Evolutionary conservation across 2,797 vertebrate genomes (phyloP), one percentile per base, ranked within the genome.

Genomic region (Gadopsis marmoratus): DNA sequence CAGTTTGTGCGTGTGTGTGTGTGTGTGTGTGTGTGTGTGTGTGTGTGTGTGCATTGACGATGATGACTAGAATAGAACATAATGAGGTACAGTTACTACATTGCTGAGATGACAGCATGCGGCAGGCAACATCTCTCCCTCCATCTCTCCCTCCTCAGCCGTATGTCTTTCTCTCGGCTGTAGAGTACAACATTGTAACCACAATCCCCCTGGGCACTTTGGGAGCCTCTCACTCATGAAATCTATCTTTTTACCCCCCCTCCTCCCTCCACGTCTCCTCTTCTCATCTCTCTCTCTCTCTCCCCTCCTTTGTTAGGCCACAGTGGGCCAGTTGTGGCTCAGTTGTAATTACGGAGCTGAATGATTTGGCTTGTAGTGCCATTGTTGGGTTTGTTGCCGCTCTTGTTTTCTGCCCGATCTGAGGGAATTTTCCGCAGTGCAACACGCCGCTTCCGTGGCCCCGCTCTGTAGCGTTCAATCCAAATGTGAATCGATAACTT

Each of bases 111-210:
- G 88, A 88, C 89, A 90, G 83, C 69, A 47, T 81, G 74, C 63
- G 17, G 83, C 81, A 74, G 78, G 73, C 75, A 67, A 5, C 82
- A 76, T 73, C 74, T 75, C 76, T 80, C 66, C 74, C 64, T 83
- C 78, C 39, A n/a, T 75, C 76, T 65, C 71, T 76, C 68, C 54
- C 41, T 21, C 77, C 78, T 83, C 81, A 53, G 71, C 76, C 47
- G 33, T 82, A 72, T 73, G 64, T 84, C 83, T 83, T 56, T 56
- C 75, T 71, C 66, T 82, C 54, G 58, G 90, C 90, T 90, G 85
- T 85, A 88, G 86, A 89, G 83, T 75, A 92, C 92, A 92, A 88
- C 84, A 90, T 29, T 88, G 91, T 85, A 88, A 92, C 91, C 90
- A 79, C 90, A 91, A 92, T 74, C 82, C 90, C 89, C 89, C 71